Conservation (phyloP, 2,888 invertebrate genomes). For the Temnothorax rugatulus region DNA sequence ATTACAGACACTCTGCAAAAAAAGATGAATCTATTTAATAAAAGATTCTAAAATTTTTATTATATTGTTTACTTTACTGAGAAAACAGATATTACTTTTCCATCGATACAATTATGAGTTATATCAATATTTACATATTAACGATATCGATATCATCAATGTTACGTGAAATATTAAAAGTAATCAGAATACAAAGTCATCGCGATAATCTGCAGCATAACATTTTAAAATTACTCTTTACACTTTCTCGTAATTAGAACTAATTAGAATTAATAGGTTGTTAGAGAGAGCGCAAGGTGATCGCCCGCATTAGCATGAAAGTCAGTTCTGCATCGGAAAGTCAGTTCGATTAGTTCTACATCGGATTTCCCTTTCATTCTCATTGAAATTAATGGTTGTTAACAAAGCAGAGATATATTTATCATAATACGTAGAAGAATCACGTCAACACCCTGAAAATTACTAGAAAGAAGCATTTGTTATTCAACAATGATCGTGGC, state of each 20-base stretch:
- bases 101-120: background rate
- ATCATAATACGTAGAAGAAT: background rate
- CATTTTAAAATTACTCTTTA: slow-evolving; percentile 53
- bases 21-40: background rate
- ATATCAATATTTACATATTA: background rate
- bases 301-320: slow-evolving; percentile 65
- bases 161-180: slow-evolving; percentile 23
- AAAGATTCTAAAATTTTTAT: background rate
- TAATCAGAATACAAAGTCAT: slow-evolving; percentile 15
- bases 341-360: slow-evolving; percentile 63
- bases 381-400: slow-evolving; percentile 51
- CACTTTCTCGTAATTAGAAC: slow-evolving; percentile 63
- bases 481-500: background rate
- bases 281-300: slow-evolving; percentile 64
- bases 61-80: background rate
- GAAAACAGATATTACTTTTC: slow-evolving; percentile 1
- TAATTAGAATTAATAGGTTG: slow-evolving; percentile 73
- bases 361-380: slow-evolving; percentile 67
- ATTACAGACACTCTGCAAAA: slow-evolving; percentile 12
- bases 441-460: background rate
- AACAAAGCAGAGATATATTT: slow-evolving; percentile 10
- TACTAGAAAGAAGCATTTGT: background rate
- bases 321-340: slow-evolving; percentile 64
- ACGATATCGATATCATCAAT: background rate
- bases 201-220: slow-evolving; percentile 38